Evolutionary conservation across 2,888 invertebrate species (phyloP).

Genomic region (Meliscaeva auricollis): DNA sequence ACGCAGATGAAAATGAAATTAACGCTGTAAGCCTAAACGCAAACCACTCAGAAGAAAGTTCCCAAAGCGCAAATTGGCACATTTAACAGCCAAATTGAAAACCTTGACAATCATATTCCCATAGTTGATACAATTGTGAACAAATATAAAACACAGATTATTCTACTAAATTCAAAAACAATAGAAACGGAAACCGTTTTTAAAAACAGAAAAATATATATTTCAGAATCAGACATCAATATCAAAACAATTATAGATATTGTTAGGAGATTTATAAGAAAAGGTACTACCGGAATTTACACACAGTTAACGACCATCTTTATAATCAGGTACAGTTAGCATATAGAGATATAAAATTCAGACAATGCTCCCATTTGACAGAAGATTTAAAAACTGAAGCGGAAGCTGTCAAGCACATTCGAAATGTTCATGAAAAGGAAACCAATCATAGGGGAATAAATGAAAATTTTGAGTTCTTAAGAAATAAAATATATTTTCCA

Average conservation of each 20-base stretch:
- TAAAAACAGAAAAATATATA: constrained; percentile 16
- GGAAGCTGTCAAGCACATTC: constrained; percentile 21
- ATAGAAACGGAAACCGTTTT: too few species aligned
- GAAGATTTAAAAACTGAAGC: constrained; percentile 37
- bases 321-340: constrained; percentile 30
- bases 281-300: constrained; percentile 43
- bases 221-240: constrained; percentile 26
- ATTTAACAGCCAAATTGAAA: too few species aligned
- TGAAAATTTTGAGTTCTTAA: constrained; percentile 7
- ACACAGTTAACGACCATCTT: constrained; percentile 16
- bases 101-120: too few species aligned
- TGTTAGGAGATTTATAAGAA: constrained; percentile 29
- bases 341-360: constrained; percentile 1
- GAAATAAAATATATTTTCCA: constrained; percentile 20
- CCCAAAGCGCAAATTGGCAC: too few species aligned
- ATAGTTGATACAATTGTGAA: too few species aligned
- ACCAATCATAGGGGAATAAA: constrained; percentile 20
- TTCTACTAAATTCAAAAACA: too few species aligned
- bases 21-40: background rate
- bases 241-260: constrained; percentile 15
- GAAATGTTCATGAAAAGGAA: constrained; percentile 31
- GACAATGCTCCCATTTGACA: constrained; percentile 35
- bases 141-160: too few species aligned
- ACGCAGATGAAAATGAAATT: constrained; percentile 12
- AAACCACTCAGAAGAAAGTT: too few species aligned